These are phyloP conservation scores for Nicator chloris DNA, from an alignment of 2,113 vertebrate species.

Conservation along the genomic window DNA sequence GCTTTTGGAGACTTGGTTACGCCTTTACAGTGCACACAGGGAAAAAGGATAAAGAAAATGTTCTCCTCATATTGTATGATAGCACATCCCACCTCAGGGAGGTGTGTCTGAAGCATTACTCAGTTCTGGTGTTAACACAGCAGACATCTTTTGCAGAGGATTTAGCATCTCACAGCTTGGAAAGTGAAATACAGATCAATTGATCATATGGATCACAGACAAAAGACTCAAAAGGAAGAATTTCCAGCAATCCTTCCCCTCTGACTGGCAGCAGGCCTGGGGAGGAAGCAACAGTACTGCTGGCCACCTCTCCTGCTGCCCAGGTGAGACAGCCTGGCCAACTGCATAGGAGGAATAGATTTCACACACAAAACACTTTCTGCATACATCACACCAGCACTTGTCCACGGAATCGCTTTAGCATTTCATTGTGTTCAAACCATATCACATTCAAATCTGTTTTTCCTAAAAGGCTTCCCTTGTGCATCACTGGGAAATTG, in stretches of 20 bases:
- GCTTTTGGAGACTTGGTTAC: neutral
- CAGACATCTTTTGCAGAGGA: neutral
- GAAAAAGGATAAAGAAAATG: neutral
- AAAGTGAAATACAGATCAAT: neutral
- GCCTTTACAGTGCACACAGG: neutral
- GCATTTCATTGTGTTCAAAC: conserved; percentile 35
- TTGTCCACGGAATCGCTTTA: conserved; percentile 40
- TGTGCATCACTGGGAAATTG: conserved; percentile 62
- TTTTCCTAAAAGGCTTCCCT: conserved; percentile 61
- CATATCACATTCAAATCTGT: conserved; percentile 38
- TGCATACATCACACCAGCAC: neutral
- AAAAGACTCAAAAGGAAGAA: neutral
- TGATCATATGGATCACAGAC: neutral
- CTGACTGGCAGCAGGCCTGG: neutral
- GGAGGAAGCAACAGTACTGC: neutral
- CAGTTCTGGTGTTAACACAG: neutral
- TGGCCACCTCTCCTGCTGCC: neutral
- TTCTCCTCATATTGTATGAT: neutral
- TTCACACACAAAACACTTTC: neutral
- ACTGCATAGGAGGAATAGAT: neutral
- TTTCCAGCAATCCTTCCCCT: neutral
- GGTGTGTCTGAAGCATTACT: neutral
- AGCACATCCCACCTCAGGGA: neutral
- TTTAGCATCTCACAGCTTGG: neutral
- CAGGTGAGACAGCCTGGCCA: neutral